Evolutionary conservation across 2,113 vertebrate species (phyloP), one percentile per base, ranked within the genome.

Genomic region (Paralichthys olivaceus): DNA sequence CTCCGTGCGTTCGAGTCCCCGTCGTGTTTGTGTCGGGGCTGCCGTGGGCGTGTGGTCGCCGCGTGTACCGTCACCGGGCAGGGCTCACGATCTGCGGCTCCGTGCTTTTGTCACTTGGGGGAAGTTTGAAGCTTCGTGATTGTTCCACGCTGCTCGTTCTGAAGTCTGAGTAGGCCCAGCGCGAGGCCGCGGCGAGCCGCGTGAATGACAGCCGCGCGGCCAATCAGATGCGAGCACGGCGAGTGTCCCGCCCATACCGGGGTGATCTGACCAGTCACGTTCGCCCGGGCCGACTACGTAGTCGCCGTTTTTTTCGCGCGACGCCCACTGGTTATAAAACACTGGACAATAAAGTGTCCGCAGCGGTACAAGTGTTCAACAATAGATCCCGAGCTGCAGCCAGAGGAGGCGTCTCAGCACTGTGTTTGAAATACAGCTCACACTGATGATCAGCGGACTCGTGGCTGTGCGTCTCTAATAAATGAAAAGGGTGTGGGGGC

Each of bases 131-230:
- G 74, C 77, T 51, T 49, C 45, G 4, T 15, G 13, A 19, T 55
- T 14, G 84, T 70, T 87, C 73, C 88, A 90, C 67, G 86, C 87
- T 55, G 87, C 82, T 65, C 80, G 45, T 9, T 54, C 57, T 75
- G 90, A 90, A 91, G 79, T 91, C 69, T 78, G 71, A 72, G 80
- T 87, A 90, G 92, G 91, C 93, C 91, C 28, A 80, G 70, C 81
- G 82, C 81, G 84, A 93, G 92, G 92, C 91, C 91, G 75, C 29
- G 81, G 63, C 26, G 19, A 11, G 69, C 20, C 6, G 4, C 0
- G 12, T 84, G 91, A 92, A 15, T 77, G 92, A 90, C 87, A 68
- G 65, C 57, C 29, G 6, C 2, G 0, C n/a, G 5, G 43, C 91
- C 91, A 91, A 91, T 91, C 57, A 56, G 0, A 25, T 0, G 11